A percentile compares a stretch with the other conserved stretches of the same genome.
Conservation (phyloP, 2,113 vertebrate species). For the Odontesthes bonariensis region DNA sequence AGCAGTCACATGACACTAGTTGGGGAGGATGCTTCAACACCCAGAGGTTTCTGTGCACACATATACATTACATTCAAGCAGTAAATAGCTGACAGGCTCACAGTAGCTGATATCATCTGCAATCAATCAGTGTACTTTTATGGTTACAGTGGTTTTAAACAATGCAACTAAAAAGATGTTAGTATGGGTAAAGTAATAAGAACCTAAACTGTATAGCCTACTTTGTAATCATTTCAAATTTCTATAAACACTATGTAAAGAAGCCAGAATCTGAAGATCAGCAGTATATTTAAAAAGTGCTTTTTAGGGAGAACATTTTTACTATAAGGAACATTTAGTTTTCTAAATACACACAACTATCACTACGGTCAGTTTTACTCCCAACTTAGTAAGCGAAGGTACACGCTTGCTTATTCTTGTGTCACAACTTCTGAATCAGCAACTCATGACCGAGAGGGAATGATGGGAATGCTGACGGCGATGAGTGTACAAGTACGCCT, state of each 20-base stretch:
- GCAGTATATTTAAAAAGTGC: neutral
- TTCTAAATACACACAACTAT: too few relatives aligned
- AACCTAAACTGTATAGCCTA: neutral
- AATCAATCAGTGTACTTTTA: neutral
- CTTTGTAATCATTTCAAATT: neutral
- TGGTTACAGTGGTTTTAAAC: neutral
- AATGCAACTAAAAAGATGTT: constrained; percentile 5
- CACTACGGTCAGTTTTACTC: neutral
- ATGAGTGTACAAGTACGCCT: neutral
- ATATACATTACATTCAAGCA: neutral
- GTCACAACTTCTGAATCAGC: constrained; percentile 54
- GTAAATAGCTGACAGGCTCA: neutral
- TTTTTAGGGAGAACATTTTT: neutral
- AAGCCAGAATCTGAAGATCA: neutral
- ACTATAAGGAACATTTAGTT: neutral
- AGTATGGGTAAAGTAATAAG: neutral
- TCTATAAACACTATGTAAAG: neutral
- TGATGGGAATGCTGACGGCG: constrained; percentile 22
- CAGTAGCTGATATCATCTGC: neutral
- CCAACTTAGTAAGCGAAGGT: neutral
- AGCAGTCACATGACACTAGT: constrained; percentile 56
- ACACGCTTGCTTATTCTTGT: constrained; percentile 12
- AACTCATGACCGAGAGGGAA: constrained; percentile 43
- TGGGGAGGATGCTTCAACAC: constrained; percentile 9
- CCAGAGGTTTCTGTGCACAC: constrained; percentile 2